Base-by-base conservation (phyloP, 2,113 vertebrate species). In the Pogonocichla stellata region DNA sequence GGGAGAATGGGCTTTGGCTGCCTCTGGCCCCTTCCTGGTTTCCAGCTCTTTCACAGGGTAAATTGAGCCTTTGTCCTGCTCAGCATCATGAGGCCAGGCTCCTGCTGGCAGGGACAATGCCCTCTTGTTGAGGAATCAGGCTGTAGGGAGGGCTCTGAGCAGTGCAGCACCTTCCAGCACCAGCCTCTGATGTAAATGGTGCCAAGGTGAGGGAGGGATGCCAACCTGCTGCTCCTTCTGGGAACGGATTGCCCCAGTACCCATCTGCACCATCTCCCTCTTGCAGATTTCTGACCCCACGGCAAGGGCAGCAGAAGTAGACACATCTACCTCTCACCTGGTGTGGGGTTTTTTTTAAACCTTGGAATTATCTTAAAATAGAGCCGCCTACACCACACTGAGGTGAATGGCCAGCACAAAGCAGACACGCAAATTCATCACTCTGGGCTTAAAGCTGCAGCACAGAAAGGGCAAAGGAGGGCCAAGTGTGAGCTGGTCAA, bases 1-100 rank as follows among this genome's bases (percentile, higher is more conserved):
- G 12, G 22, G 34, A 87, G 90, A 82, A 36, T 3, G 0, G 81
- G 42, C 42, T 87, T 74, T 69, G 77, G 54, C 78, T 33, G 66
- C 85, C 74, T 80, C 62, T 3, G 5, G 65, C 84, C 50, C 23
- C 67, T 75, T 95, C 42, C 86, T 86, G 24, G 24, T 81, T 90
- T 83, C 88, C 67, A 95, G 83, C 70, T 61, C 79, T 81, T 89
- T 78, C 29, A 24, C 13, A 22, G 80, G 65, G 36, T 95, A 88
- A 96, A 93, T 93, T 7, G 5, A 66, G 72, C 40, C 92, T 96
- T 97, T 96, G 92, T 93, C 82, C 92, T 77, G 61, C 48, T 34
- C 82, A 18, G 60, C 66, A 85, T 84, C 91, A 86, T 82, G 86
- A 86, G 89, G 81, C 67, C 0, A 0, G 38, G 43, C 81, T 89